These are phyloP conservation scores for Heterohyrax brucei DNA, from an alignment of 2,797 vertebrate species.

Conservation along the genomic window DNA sequence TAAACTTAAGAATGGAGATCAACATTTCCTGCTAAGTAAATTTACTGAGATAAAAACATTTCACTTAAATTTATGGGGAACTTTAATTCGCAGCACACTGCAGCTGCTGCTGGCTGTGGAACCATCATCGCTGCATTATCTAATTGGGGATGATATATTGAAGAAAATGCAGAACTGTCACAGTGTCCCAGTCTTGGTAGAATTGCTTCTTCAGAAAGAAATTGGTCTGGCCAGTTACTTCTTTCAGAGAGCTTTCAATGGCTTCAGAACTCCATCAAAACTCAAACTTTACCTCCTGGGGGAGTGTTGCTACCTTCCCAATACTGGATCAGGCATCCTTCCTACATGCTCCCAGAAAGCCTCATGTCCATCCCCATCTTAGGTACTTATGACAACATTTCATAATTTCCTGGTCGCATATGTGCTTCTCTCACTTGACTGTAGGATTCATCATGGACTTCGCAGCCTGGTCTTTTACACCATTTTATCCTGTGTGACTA, in stretches of 20 bases:
- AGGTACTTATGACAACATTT: background rate
- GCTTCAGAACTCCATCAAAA: background rate
- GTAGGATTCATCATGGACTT: background rate
- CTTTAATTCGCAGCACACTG: background rate
- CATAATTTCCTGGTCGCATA: background rate
- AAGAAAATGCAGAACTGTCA: background rate
- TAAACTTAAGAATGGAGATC: conserved; percentile 48
- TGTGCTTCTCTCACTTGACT: background rate
- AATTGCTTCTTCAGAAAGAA: conserved; percentile 1
- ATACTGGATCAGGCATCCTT: background rate
- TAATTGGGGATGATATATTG: background rate
- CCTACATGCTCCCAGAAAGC: background rate
- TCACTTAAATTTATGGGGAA: background rate
- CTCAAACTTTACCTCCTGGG: background rate
- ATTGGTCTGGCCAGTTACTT: background rate
- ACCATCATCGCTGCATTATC: background rate
- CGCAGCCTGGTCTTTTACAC: background rate
- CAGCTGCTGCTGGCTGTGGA: background rate
- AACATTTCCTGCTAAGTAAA: conserved; percentile 47
- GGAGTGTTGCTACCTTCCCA: background rate
- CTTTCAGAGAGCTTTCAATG: background rate
- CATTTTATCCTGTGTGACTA: background rate
- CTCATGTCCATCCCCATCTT: background rate
- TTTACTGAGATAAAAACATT: background rate
- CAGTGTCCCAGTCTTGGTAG: background rate